Conservation (phyloP, 1,140 invertebrate species). For the Atta colombica region DNA sequence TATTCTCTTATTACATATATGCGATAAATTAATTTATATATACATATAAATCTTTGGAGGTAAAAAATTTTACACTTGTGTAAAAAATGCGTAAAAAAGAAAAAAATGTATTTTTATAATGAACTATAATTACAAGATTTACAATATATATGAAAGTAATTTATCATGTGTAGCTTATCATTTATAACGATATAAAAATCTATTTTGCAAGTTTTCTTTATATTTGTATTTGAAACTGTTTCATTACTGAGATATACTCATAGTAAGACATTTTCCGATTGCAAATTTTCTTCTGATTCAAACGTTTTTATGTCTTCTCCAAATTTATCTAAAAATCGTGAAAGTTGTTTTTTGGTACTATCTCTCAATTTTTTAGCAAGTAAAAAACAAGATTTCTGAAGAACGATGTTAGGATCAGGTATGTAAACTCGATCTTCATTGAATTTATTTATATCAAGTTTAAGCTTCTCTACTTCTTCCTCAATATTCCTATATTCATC, state of each 20-base stretch:
- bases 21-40: not conserved
- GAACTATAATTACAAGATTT: conserved; percentile 2
- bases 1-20: not conserved
- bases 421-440: conserved; percentile 73
- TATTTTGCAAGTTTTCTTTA: not conserved
- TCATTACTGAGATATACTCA: conserved; percentile 53
- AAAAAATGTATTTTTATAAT: conserved; percentile 56
- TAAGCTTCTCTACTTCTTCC: conserved; percentile 71
- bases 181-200: not conserved
- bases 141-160: conserved; percentile 59
- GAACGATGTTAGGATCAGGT: conserved; percentile 80
- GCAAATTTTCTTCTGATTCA: not conserved
- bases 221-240: conserved; percentile 38
- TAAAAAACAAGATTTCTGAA: conserved; percentile 68
- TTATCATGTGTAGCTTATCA: conserved; percentile 5
- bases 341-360: conserved; percentile 58
- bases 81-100: conserved; percentile 18
- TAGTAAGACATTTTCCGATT: conserved; percentile 53
- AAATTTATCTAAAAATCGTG: not conserved
- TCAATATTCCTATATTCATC: not conserved
- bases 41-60: not conserved
- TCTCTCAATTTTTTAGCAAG: conserved; percentile 74
- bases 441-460: conserved; percentile 76
- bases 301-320: not conserved
- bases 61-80: not conserved